Conservation (phyloP, 2,888 invertebrate species). For the Lycaena phlaeas region DNA sequence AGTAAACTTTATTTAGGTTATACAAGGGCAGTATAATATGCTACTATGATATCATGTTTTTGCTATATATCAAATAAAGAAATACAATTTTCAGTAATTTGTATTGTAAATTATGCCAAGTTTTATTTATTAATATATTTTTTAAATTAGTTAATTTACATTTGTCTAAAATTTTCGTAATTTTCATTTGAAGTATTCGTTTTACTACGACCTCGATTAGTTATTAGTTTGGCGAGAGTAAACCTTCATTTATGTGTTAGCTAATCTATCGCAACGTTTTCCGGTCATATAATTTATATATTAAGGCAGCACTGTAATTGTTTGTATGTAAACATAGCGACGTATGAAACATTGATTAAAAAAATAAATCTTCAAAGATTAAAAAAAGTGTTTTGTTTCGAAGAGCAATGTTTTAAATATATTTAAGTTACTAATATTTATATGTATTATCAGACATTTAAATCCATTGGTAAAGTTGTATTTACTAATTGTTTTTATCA, state of each 20-base stretch:
- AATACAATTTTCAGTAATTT: neutral
- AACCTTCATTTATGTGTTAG: constrained; percentile 18
- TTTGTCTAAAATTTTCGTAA: neutral
- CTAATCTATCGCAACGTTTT: constrained; percentile 15
- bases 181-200: neutral
- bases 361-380: no score
- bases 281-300: no score
- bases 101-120: neutral
- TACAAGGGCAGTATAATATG: constrained; percentile 27
- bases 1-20: constrained; percentile 52
- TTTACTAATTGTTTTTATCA: no score
- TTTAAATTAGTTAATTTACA: neutral
- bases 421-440: no score
- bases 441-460: no score
- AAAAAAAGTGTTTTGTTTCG: no score
- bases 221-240: constrained; percentile 22
- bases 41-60: constrained; percentile 51
- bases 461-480: no score
- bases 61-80: constrained; percentile 45
- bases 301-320: no score
- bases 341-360: no score
- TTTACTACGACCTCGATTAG: constrained; percentile 25
- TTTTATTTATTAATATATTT: neutral
- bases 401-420: no score
- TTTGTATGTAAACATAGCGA: no score